Percentiles rank a stretch among this genome's conserved stretches.
Evolutionary conservation across 2,113 vertebrate genomes (phyloP).

Genomic region (Neodontobutis hainanensis): DNA sequence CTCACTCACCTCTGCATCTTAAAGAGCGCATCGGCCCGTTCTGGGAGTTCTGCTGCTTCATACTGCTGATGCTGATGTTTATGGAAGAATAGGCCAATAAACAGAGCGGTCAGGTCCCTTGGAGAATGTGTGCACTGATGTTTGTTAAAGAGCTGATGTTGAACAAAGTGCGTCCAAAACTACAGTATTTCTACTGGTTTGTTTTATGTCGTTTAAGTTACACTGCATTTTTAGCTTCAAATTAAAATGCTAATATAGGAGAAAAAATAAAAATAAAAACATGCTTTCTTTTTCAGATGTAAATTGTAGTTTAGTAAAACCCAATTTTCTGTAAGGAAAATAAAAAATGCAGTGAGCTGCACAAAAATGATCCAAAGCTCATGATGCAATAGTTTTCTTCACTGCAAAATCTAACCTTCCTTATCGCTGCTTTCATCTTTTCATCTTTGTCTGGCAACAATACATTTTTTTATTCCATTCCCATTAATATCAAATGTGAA

Average conservation of each 20-base stretch:
- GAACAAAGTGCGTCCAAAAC: slow-evolving; percentile 6
- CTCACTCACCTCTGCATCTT: slow-evolving; percentile 2
- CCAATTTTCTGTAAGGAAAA: not conserved
- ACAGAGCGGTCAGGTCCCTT: slow-evolving; percentile 1
- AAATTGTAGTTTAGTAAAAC: not conserved
- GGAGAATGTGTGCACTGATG: slow-evolving; percentile 5
- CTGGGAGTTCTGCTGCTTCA: slow-evolving; percentile 7
- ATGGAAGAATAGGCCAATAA: slow-evolving; percentile 18
- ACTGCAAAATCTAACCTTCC: not conserved
- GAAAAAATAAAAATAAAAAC: not conserved
- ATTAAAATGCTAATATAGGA: not conserved
- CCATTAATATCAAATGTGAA: not conserved
- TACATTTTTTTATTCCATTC: not conserved
- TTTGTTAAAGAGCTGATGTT: slow-evolving; percentile 16
- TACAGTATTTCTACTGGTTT: not conserved
- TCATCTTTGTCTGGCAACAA: not conserved
- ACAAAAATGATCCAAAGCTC: not conserved
- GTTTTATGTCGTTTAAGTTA: not conserved
- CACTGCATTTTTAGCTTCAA: not conserved
- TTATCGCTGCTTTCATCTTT: not conserved
- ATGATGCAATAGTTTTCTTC: not conserved
- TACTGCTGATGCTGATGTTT: slow-evolving; percentile 37
- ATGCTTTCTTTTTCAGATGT: not conserved
- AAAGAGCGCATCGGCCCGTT: not conserved
- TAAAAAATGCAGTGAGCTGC: not conserved